These are phyloP conservation scores for Drosophila watanabei DNA, from an alignment of 1,140 invertebrate genomes.

Conservation along the genomic window DNA sequence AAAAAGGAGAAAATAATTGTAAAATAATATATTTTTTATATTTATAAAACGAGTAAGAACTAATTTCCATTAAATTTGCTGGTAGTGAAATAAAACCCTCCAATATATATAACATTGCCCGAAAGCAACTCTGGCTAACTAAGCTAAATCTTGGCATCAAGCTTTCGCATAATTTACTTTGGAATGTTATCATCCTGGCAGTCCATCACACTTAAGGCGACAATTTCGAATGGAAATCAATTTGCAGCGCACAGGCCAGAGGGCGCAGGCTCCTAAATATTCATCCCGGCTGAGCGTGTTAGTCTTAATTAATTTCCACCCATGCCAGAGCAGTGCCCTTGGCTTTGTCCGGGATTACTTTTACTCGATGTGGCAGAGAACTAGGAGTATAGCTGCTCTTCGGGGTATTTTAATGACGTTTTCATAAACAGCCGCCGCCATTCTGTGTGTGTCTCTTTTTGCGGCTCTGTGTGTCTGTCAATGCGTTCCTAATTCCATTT, in stretches of 20 bases:
- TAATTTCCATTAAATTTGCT: neutral
- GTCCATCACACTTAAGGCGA: conserved; percentile 26
- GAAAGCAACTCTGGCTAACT: neutral
- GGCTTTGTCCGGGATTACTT: conserved; percentile 59
- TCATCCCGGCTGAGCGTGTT: conserved; percentile 44
- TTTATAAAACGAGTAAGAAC: neutral
- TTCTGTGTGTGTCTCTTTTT: conserved; percentile 34
- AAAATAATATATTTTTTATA: neutral
- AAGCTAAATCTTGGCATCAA: neutral
- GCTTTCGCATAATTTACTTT: conserved; percentile 9
- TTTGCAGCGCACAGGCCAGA: conserved; percentile 32
- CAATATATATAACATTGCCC: neutral
- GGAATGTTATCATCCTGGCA: conserved; percentile 22
- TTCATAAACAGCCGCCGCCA: conserved; percentile 70
- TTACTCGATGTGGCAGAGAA: conserved; percentile 43
- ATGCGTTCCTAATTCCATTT: conserved; percentile 72
- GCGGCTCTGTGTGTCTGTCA: conserved; percentile 24
- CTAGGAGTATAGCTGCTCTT: conserved; percentile 26
- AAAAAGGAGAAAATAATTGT: neutral
- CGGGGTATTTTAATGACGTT: conserved; percentile 75
- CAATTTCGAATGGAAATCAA: conserved; percentile 62
- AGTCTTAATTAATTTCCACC: conserved; percentile 74
- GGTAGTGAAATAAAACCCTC: neutral
- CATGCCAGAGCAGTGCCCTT: conserved; percentile 15
- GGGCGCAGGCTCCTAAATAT: conserved; percentile 31